Evolutionary conservation across 2,797 vertebrate species (phyloP).

Genomic region (Leucoraja ocellata): DNA sequence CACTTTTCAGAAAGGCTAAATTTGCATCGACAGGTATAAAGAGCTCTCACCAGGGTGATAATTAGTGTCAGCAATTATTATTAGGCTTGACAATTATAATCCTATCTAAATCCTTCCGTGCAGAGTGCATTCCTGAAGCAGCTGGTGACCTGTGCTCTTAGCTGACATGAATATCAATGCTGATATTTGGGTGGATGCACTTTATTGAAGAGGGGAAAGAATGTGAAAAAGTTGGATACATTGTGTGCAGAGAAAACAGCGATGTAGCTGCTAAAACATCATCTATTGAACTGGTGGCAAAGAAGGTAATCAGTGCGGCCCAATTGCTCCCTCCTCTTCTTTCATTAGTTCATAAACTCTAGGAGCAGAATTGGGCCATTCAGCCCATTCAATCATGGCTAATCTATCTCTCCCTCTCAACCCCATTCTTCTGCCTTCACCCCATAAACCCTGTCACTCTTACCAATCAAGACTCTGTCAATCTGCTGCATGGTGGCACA

Average conservation of each 20-base stretch:
- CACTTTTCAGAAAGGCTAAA: neutral
- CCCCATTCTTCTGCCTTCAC: too few relatives aligned
- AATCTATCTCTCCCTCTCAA: too few relatives aligned
- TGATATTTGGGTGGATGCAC: neutral
- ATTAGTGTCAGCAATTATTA: slow-evolving; percentile 20
- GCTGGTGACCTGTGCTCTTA: neutral
- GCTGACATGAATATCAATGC: neutral
- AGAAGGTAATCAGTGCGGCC: neutral
- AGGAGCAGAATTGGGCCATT: too few relatives aligned
- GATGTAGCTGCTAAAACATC: neutral
- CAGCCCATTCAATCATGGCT: too few relatives aligned
- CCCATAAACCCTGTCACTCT: too few relatives aligned
- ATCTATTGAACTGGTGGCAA: neutral
- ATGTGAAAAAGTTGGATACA: neutral
- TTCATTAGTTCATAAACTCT: too few relatives aligned
- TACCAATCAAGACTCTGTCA: too few relatives aligned
- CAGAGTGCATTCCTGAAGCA: neutral
- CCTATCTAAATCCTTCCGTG: slow-evolving; percentile 17
- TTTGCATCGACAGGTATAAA: neutral
- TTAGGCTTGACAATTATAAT: neutral
- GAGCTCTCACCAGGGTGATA: slow-evolving; percentile 9
- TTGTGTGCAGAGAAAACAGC: neutral
- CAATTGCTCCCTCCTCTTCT: neutral
- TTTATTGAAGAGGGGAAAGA: neutral
- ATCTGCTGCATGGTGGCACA: too few relatives aligned